Evolutionary conservation across 35 echinoderm and acorn worm species (phyloP), one percentile per base, ranked within the genome.

Genomic region (Chiridota heheva): DNA sequence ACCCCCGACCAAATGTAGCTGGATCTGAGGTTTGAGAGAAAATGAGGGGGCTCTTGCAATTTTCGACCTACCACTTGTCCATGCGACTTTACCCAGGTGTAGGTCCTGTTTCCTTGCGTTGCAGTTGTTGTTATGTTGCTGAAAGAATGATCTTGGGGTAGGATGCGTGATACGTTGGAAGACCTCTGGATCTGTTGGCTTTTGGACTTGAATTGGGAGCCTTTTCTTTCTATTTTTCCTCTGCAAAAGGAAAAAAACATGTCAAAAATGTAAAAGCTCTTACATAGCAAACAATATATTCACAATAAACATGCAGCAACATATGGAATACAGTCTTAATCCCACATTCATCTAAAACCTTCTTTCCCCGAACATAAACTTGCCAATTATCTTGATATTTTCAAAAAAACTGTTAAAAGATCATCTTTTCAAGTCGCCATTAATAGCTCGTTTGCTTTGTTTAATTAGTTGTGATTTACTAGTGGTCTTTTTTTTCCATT

Each of bases 111-210:
- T 7, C 42, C 56, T 74, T 53, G 70, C 47, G 44, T 45, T 60
- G 70, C 70, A 74, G 18, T 74, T 74, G 27, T 74, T 74, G 1
- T 74, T 17, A 18, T 74, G 70, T 53, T 74, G 43, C 33, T 74
- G 47, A 51, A 26, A 74, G 44, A 74, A 74, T 51, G 70, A 74
- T 47, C 37, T 74, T 17, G 70, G 70, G 5, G 70, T 74, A 17
- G 40, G 41, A 13, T 74, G 70, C 0, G 70, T 74, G 44, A 74
- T 74, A 24, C 70, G 47, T n/a, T 74, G 43, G 56, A 74, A 74
- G 31, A 32, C 70, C 20, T 33, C 40, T 0, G 42, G 43, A 51
- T 74, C 70, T 49, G 70, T 51, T 46, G 47, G 47, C 40, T 74
- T 74, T 29, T 74, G 43, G 32, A 51, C 70, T 32, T 74, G 70